Evolutionary conservation across 2,113 vertebrate species (phyloP).

Genomic region (Amphiprion percula): DNA sequence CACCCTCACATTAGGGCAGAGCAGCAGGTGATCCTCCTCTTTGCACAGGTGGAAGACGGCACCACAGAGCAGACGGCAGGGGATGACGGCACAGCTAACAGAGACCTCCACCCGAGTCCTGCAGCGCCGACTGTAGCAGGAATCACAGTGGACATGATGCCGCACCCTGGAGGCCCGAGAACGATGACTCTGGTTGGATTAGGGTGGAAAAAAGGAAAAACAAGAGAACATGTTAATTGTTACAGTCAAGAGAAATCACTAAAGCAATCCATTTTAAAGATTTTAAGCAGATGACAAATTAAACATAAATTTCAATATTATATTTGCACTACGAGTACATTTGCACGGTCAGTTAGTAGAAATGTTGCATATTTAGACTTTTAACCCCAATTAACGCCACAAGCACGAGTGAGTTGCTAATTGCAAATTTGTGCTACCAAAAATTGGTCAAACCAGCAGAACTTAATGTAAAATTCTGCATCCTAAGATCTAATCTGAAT

Average conservation of each 20-base stretch:
- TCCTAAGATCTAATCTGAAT: too few species aligned
- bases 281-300: not conserved
- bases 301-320: not conserved
- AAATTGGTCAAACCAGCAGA: too few species aligned
- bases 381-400: too few species aligned
- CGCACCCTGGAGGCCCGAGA: slow-evolving; percentile 65
- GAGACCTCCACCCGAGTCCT: slow-evolving; percentile 81
- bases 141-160: slow-evolving; percentile 91
- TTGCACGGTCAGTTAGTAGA: not conserved
- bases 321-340: not conserved
- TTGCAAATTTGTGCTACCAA: too few species aligned
- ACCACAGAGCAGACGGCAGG: slow-evolving; percentile 89
- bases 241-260: not conserved
- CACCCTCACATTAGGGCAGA: slow-evolving; percentile 93
- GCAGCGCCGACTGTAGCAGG: slow-evolving; percentile 91
- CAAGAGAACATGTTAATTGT: not conserved
- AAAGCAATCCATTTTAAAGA: not conserved
- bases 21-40: slow-evolving; percentile 90
- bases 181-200: slow-evolving; percentile 77
- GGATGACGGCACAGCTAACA: slow-evolving; percentile 87
- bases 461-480: too few species aligned
- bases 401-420: too few species aligned
- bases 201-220: not conserved
- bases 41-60: slow-evolving; percentile 96
- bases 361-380: not conserved